These are phyloP conservation scores for Leistus spinibarbis DNA, from an alignment of 2,888 invertebrate species.

Conservation along the genomic window DNA sequence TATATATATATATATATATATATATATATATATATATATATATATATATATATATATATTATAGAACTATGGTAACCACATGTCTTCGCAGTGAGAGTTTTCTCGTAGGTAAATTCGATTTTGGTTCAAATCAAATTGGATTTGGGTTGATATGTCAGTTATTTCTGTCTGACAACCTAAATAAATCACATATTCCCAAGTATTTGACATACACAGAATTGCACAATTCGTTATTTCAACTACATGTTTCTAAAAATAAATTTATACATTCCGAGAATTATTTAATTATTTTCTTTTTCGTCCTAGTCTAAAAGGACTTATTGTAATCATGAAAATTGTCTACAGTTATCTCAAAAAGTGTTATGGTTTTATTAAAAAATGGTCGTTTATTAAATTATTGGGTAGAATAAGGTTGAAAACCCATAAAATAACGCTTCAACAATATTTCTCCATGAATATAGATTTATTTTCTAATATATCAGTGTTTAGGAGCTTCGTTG, in stretches of 20 bases:
- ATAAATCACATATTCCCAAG: background rate
- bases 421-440: background rate
- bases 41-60: too few relatives aligned
- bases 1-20: too few relatives aligned
- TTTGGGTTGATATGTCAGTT: background rate
- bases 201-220: background rate
- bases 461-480: slow-evolving; percentile 4
- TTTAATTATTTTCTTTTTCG: too few relatives aligned
- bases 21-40: too few relatives aligned
- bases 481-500: background rate
- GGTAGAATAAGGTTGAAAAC: background rate
- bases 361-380: background rate
- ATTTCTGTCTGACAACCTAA: background rate
- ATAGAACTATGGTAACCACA: too few relatives aligned
- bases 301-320: too few relatives aligned
- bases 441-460: background rate
- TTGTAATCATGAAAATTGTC: too few relatives aligned
- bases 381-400: background rate
- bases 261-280: background rate
- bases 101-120: background rate
- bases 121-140: background rate
- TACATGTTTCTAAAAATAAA: background rate
- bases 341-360: too few relatives aligned
- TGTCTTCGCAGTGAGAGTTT: background rate
- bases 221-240: background rate